These are phyloP conservation scores for Tetragonula carbonaria DNA, from an alignment of 2,888 invertebrate species.

Conservation along the genomic window DNA sequence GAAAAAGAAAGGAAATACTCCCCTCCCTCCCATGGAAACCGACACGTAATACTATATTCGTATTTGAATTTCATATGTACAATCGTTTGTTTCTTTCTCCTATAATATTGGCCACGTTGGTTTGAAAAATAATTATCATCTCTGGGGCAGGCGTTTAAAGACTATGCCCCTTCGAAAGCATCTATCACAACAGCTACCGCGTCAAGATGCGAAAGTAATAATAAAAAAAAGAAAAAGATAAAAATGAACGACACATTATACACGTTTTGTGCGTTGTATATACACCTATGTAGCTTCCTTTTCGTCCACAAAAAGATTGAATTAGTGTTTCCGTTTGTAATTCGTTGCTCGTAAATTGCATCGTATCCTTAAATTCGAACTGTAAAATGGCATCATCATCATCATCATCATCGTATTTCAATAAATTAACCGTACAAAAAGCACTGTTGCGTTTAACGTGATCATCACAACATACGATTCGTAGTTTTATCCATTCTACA, in stretches of 20 bases:
- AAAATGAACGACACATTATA: conserved; percentile 31
- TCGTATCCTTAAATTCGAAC: conserved; percentile 44
- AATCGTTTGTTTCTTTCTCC: conserved; percentile 36
- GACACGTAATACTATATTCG: conserved; percentile 76
- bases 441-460: conserved; percentile 40
- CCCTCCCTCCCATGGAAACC: conserved; percentile 48
- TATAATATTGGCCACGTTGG: conserved; percentile 24
- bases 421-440: conserved; percentile 57
- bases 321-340: not conserved
- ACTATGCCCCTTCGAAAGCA: conserved; percentile 16
- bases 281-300: not conserved
- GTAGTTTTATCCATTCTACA: conserved; percentile 6
- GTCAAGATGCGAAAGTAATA: conserved; percentile 54
- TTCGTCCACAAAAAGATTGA: not conserved
- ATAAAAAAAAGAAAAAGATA: conserved; percentile 42
- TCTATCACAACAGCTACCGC: conserved; percentile 38
- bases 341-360: conserved; percentile 41
- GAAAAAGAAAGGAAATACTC: conserved; percentile 35
- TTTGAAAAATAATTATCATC: conserved; percentile 43
- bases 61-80: conserved; percentile 63
- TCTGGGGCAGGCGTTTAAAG: not conserved
- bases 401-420: conserved; percentile 54
- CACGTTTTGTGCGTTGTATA: conserved; percentile 1
- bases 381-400: conserved; percentile 62
- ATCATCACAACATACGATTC: conserved; percentile 34